A percentile compares a stretch with the other conserved stretches of the same genome.
Conservation (phyloP, 1,140 invertebrate genomes). For the Bombus pyrosoma region DNA sequence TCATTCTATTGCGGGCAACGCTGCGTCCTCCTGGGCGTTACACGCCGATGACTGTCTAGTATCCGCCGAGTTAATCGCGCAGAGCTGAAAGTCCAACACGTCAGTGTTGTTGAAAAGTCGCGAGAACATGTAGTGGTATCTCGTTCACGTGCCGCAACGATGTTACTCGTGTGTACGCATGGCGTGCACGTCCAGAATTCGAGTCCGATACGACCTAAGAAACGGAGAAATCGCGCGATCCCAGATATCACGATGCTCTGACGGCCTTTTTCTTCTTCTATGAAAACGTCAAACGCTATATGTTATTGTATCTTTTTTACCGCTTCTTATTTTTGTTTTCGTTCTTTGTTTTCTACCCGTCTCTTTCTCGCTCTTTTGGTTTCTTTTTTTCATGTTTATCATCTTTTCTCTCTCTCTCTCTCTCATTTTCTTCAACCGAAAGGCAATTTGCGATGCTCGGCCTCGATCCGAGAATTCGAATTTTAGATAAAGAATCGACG, state of each 20-base stretch:
- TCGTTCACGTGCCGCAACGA: constrained; percentile 12
- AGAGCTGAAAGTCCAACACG: constrained; percentile 30
- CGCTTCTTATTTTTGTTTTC: background rate
- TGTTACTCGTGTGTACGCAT: background rate
- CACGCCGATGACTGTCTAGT: background rate
- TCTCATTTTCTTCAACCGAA: background rate
- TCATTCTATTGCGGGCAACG: background rate
- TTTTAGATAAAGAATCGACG: background rate
- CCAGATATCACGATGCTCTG: background rate
- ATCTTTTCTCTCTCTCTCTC: too few relatives aligned
- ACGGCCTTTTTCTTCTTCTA: background rate
- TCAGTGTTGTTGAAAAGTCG: background rate
- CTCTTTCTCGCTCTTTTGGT: fast-evolving
- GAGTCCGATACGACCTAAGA: background rate
- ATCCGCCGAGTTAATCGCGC: constrained; percentile 3
- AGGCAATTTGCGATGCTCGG: background rate
- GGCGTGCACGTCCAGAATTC: background rate
- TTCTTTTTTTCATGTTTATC: too few relatives aligned
- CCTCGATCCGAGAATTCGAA: background rate
- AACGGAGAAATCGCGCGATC: constrained; percentile 18
- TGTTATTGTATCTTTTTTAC: background rate
- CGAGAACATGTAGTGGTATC: background rate
- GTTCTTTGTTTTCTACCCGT: background rate
- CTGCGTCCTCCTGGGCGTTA: background rate
- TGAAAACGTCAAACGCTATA: background rate